Percentiles rank a stretch among this genome's conserved stretches.
phyloP scores from a whole-genome alignment of 2,113 vertebrate species.

The Falco punctatus region DNA sequence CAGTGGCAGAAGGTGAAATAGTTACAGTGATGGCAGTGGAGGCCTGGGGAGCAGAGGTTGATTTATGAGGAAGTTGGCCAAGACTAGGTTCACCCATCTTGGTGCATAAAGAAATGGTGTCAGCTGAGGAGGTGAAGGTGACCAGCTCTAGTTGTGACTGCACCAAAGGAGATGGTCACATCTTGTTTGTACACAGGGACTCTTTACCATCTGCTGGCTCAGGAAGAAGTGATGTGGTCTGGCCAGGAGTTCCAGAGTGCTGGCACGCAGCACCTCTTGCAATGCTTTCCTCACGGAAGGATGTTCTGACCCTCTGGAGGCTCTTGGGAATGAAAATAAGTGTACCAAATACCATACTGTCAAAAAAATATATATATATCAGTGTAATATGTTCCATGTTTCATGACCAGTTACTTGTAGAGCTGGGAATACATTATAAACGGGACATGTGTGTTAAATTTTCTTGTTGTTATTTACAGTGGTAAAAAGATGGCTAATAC shows the following conservation, averaged over 20 bases:
- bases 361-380: neutral
- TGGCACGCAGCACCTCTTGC: neutral
- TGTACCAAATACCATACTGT: neutral
- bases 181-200: neutral
- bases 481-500: neutral
- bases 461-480: neutral
- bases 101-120: rapidly evolving
- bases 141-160: neutral
- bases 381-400: neutral
- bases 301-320: neutral
- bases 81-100: neutral
- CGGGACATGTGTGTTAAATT: neutral
- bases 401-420: neutral
- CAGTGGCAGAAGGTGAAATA: neutral
- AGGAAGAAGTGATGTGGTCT: rapidly evolving
- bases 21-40: neutral
- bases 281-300: neutral
- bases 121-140: neutral
- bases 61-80: neutral
- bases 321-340: neutral
- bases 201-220: neutral
- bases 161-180: rapidly evolving
- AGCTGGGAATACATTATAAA: neutral
- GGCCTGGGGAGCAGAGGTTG: neutral
- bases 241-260: rapidly evolving